These are phyloP conservation scores for Siniperca chuatsi DNA, from an alignment of 2,113 vertebrate species.

Conservation along the genomic window DNA sequence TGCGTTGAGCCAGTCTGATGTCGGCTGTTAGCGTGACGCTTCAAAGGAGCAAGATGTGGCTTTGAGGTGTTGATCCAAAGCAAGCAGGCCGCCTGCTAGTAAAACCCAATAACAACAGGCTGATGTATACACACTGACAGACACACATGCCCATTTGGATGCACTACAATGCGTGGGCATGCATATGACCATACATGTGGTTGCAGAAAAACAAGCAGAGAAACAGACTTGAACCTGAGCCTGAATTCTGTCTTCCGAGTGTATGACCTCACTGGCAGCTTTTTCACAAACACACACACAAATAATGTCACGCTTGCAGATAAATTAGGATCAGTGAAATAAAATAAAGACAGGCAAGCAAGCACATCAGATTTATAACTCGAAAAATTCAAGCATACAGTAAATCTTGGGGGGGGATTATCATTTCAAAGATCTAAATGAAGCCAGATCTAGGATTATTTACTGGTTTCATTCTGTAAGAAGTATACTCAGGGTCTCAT, in stretches of 20 bases:
- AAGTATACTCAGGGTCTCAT: not conserved
- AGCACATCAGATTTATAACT: not conserved
- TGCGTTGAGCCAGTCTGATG: slow-evolving; percentile 11
- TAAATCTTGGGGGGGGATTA: too few species aligned
- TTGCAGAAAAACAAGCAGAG: slow-evolving; percentile 3
- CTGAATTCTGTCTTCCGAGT: slow-evolving; percentile 18
- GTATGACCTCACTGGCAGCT: not conserved
- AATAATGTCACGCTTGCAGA: not conserved
- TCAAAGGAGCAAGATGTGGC: slow-evolving; percentile 43
- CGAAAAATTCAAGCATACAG: too few species aligned
- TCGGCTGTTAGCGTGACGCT: slow-evolving; percentile 32
- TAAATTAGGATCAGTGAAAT: not conserved
- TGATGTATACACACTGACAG: slow-evolving; percentile 29
- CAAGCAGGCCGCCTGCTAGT: slow-evolving; percentile 42
- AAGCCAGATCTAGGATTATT: not conserved
- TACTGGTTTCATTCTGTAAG: not conserved
- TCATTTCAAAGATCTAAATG: not conserved
- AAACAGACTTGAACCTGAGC: slow-evolving; percentile 20
- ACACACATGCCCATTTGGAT: slow-evolving; percentile 32
- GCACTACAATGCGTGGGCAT: slow-evolving; percentile 36
- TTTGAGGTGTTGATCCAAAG: slow-evolving; percentile 55
- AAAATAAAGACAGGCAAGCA: not conserved
- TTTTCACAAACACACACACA: not conserved
- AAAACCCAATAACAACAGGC: slow-evolving; percentile 52
- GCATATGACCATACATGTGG: not conserved